Base-by-base conservation (phyloP, 2,888 invertebrate genomes). In the Hedychridium roseum region DNA sequence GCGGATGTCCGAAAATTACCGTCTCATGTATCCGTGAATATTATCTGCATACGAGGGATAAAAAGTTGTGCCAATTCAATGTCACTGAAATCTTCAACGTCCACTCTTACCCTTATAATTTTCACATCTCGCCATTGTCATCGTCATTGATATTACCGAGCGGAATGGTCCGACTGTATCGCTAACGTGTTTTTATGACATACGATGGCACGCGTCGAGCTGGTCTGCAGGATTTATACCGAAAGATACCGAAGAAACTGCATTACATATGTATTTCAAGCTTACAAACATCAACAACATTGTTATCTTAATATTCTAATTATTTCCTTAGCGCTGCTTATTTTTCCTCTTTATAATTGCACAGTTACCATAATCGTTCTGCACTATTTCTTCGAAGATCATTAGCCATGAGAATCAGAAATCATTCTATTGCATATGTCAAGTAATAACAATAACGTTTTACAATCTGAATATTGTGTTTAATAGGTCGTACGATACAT, bases 241-340 rank as follows among this genome's bases (percentile, higher is more conserved):
- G 53, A 61, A n/a, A n/a, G n/a, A 60, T 65, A 68, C 59, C 62
- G 60, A 60, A n/a, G n/a, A 70, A 73, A 71, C 72, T 72, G 74
- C 73, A 64, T 70, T 73, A 77, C 74, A 76, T 65, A 73, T 76
- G 74, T 74, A 74, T 74, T 74, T 76, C 69, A 76, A 76, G 74
- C 75, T 75, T 75, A 76, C 76, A 77, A 77, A 76, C 74, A 76
- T 72, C 73, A 77, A 76, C 74, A 73, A 73, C 66, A 72, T 57
- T 52, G 35, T 43, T 42, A 27, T 21, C 41, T 37, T 34, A 31
- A 48, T 40, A 48, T 48, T 18, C 14, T 43, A 37, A 30, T 35
- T 23, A 43, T 23, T 38, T 28, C 43, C 37, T 48, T 35, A 39
- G 49, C 53, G 35, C 47, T 44, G 38, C 38, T 39, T 57, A 16